Evolutionary conservation across 2,113 vertebrate genomes (phyloP).

Genomic region (Fregetta grallaria): DNA sequence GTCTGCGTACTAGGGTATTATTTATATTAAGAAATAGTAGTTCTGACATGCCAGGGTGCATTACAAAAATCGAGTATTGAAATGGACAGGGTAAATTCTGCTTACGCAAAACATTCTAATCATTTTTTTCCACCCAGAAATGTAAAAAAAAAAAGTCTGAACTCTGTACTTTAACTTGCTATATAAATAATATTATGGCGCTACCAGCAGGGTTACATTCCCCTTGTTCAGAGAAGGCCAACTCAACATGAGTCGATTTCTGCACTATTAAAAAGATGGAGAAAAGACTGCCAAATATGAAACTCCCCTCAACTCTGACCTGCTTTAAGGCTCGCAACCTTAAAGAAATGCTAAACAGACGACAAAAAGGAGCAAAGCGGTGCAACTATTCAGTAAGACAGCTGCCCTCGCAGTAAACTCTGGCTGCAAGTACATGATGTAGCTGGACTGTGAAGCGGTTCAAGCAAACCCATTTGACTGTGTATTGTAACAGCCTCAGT

Average conservation of each 20-base stretch:
- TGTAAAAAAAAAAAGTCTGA: background rate
- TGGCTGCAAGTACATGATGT: background rate
- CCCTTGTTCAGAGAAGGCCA: constrained; percentile 9
- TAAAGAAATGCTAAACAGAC: background rate
- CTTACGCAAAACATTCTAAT: constrained; percentile 45
- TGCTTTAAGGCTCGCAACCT: background rate
- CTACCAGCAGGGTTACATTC: constrained; percentile 50
- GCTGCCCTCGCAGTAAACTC: background rate
- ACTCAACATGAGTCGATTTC: background rate
- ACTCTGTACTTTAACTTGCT: constrained; percentile 27
- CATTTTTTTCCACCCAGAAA: constrained; percentile 10
- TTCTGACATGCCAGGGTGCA: background rate
- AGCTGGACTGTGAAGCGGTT: background rate
- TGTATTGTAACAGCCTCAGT: background rate
- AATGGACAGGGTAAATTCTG: constrained; percentile 15
- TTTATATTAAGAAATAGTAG: constrained; percentile 23
- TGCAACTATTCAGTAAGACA: background rate
- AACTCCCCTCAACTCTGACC: background rate
- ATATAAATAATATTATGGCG: constrained; percentile 24
- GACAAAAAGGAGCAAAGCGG: background rate
- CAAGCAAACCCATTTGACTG: background rate
- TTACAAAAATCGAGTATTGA: constrained; percentile 7
- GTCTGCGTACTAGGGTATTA: background rate
- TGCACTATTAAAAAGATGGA: background rate
- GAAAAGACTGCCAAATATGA: background rate